Evolutionary conservation across 2,888 invertebrate genomes (phyloP).

Genomic region (Volucella inanis): DNA sequence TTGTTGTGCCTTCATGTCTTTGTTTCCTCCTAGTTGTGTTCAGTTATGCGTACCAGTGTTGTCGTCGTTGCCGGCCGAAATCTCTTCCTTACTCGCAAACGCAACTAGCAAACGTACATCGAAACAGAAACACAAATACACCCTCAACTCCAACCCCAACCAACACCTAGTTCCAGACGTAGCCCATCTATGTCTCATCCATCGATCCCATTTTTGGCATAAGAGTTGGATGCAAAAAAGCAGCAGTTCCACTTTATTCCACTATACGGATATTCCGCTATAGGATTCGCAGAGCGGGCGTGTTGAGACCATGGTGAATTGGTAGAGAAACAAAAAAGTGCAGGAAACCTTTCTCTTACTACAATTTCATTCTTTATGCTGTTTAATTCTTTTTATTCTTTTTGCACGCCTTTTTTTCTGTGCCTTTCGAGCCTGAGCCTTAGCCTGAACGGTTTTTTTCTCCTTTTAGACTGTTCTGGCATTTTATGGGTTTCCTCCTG

Average conservation of each 20-base stretch:
- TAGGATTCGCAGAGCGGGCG: too few species aligned
- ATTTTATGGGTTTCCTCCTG: slow-evolving; percentile 72
- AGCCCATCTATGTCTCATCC: slow-evolving; percentile 36
- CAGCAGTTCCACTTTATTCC: neutral
- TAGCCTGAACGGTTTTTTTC: neutral
- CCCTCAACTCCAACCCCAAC: slow-evolving; percentile 5
- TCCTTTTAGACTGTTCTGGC: slow-evolving; percentile 58
- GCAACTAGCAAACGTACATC: slow-evolving; percentile 47
- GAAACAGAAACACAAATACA: neutral
- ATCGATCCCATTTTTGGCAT: slow-evolving; percentile 73
- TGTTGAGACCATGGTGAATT: neutral
- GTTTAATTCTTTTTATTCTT: neutral
- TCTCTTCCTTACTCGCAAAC: slow-evolving; percentile 47
- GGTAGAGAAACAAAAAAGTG: slow-evolving; percentile 43
- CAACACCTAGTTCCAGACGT: slow-evolving; percentile 25
- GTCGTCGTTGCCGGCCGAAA: slow-evolving; percentile 21
- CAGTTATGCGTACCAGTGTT: slow-evolving; percentile 43
- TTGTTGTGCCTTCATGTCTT: neutral
- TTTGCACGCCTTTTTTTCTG: slow-evolving; percentile 26
- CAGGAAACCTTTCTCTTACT: slow-evolving; percentile 47
- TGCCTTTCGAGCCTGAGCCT: neutral
- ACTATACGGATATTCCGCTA: too few species aligned
- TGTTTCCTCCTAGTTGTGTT: slow-evolving; percentile 35
- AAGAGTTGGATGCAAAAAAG: slow-evolving; percentile 55
- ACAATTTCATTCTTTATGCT: neutral